A percentile compares a stretch with the other conserved stretches of the same genome.
Conservation (phyloP, 1,140 invertebrate species). For the Lordiphosa mommai region DNA sequence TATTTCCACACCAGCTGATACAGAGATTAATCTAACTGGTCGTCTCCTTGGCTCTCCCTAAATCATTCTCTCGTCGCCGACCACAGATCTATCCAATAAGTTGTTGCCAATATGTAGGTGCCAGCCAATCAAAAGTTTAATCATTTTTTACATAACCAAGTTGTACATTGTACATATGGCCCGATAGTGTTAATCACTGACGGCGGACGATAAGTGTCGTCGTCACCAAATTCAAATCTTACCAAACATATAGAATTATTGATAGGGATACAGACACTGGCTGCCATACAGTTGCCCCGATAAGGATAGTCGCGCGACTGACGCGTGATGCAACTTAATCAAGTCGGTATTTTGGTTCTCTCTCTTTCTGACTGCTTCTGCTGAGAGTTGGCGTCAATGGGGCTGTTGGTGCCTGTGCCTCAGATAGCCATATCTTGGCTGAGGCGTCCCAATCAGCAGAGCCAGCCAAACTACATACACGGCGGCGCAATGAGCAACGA, state of each 20-base stretch:
- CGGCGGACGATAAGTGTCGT: conserved; percentile 19
- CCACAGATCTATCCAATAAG: not conserved
- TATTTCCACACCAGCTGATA: too few species aligned
- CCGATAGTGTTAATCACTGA: conserved; percentile 40
- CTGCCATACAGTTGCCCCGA: conserved; percentile 41
- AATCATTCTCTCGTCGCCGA: too few species aligned
- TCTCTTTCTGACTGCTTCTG: conserved; percentile 13
- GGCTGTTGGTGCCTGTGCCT: conserved; percentile 39
- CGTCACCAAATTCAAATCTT: conserved; percentile 38
- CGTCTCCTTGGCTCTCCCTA: too few species aligned
- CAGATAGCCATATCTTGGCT: conserved; percentile 68
- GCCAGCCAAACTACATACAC: conserved; percentile 56
- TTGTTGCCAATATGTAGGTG: not conserved
- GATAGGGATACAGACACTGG: conserved; percentile 44
- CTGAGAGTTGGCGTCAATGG: conserved; percentile 37
- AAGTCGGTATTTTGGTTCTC: conserved; percentile 61
- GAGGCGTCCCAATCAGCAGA: conserved; percentile 51
- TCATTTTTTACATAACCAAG: not conserved
- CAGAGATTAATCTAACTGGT: too few species aligned
- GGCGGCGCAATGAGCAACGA: conserved; percentile 42
- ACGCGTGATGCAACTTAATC: conserved; percentile 69
- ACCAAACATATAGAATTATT: conserved; percentile 36
- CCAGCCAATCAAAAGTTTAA: not conserved
- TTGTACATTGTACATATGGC: not conserved
- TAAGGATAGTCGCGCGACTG: conserved; percentile 66